A percentile compares a stretch with the other conserved stretches of the same genome.
These are phyloP conservation scores for Neodon shergylaensis DNA, from an alignment of 2,113 vertebrate species.

Conservation along the genomic window DNA sequence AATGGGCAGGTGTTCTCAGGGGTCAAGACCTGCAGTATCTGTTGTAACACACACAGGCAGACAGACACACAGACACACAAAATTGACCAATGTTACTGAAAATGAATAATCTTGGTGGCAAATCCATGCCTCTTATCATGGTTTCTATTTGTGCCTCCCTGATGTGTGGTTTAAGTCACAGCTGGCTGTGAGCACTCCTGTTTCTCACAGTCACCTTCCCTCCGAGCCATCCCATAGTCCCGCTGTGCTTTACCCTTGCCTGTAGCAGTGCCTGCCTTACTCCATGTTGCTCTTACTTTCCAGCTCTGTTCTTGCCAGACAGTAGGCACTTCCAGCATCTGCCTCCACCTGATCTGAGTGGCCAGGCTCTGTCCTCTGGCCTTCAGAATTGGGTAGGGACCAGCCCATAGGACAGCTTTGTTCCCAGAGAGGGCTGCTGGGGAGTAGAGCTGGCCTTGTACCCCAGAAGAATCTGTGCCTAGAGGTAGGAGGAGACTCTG, in stretches of 20 bases:
- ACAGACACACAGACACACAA: accelerated
- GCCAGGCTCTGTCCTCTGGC: neutral
- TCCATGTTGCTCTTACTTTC: neutral
- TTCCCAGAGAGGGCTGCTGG: neutral
- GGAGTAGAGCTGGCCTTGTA: neutral
- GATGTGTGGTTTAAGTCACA: neutral
- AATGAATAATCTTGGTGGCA: neutral
- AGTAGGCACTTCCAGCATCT: neutral
- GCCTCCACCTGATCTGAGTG: neutral
- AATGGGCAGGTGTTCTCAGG: neutral
- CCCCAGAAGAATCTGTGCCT: neutral
- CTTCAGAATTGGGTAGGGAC: neutral
- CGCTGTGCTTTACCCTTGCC: neutral
- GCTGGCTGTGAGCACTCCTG: neutral
- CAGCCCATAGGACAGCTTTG: neutral
- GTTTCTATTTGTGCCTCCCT: neutral
- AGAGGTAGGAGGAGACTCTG: neutral
- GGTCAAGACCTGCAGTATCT: neutral
- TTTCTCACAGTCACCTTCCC: too few species aligned
- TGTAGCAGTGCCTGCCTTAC: neutral
- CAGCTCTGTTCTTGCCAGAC: too few species aligned
- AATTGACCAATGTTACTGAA: neutral
- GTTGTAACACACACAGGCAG: neutral
- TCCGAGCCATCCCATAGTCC: neutral
- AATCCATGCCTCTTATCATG: neutral